Conservation (phyloP, 1,140 invertebrate species). For the Trichomalopsis sarcophagae region DNA sequence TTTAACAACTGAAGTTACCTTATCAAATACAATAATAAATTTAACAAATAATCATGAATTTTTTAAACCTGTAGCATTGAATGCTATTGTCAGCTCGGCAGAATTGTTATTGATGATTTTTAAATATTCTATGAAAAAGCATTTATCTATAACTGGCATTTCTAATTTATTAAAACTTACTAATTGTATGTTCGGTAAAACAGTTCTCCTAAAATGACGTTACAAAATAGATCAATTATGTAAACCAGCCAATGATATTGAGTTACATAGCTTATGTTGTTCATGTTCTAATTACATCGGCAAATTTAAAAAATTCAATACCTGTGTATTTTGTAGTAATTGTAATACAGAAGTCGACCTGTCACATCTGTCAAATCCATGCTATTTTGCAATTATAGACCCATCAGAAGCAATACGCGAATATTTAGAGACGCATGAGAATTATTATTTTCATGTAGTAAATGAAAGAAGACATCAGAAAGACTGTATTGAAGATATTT, state of each 20-base stretch:
- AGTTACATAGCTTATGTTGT: not conserved
- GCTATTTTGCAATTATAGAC: conserved; percentile 1
- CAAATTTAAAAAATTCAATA: not conserved
- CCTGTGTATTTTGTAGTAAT: not conserved
- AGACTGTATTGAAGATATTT: not conserved
- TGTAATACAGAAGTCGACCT: not conserved
- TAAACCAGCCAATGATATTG: not conserved
- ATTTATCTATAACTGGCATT: not conserved
- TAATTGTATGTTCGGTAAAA: conserved; percentile 11
- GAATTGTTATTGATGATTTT: conserved; percentile 26
- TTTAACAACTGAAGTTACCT: not conserved
- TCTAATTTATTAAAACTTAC: conserved; percentile 25
- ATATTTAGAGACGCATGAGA: not conserved
- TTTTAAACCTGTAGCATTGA: not conserved
- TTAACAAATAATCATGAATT: not conserved
- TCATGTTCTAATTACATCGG: not conserved
- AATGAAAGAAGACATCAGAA: conserved; percentile 25
- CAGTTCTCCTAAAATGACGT: conserved; percentile 18
- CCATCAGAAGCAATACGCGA: not conserved
- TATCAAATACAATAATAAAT: not conserved
- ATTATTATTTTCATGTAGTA: not conserved
- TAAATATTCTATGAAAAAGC: not conserved
- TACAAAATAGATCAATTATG: conserved; percentile 13
- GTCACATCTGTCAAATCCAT: not conserved
- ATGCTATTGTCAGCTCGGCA: not conserved